Conservation (phyloP, 2,888 invertebrate species). For the Harpalus rufipes region DNA sequence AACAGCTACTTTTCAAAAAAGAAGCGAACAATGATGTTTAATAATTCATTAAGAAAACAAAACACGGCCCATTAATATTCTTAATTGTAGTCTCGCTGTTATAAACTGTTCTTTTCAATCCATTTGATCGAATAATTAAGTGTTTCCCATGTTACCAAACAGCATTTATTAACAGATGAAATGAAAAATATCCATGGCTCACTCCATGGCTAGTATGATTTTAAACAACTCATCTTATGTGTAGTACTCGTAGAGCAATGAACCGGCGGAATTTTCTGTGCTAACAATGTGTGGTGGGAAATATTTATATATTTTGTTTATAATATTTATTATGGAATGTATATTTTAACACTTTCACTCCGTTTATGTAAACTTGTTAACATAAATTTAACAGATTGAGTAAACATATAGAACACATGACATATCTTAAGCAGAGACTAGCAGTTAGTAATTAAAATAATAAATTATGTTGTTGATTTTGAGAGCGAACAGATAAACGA, state of each 20-base stretch:
- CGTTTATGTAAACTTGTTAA: slow-evolving; percentile 44
- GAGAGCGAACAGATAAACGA: too few relatives aligned
- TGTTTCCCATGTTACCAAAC: slow-evolving; percentile 1
- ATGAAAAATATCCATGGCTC: not conserved
- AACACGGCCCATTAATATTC: slow-evolving; percentile 32
- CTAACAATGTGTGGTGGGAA: slow-evolving; percentile 6
- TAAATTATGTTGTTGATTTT: too few relatives aligned
- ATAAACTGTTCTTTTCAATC: slow-evolving; percentile 38
- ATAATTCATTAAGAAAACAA: slow-evolving; percentile 30
- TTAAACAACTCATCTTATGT: not conserved
- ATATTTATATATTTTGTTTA: slow-evolving; percentile 30
- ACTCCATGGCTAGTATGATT: not conserved
- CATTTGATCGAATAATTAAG: slow-evolving; percentile 20
- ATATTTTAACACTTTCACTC: slow-evolving; percentile 40
- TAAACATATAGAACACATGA: not conserved
- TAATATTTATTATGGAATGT: slow-evolving; percentile 35
- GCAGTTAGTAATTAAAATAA: too few relatives aligned
- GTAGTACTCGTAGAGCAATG: not conserved
- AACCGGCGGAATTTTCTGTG: slow-evolving; percentile 12
- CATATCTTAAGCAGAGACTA: not conserved
- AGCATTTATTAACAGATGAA: not conserved
- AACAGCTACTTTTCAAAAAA: not conserved
- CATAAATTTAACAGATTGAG: slow-evolving; percentile 15
- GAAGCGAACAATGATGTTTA: slow-evolving; percentile 2
- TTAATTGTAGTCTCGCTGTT: slow-evolving; percentile 7